phyloP scores from a whole-genome alignment of 2,797 vertebrate species.

The Sebastes kiyomatsui region DNA sequence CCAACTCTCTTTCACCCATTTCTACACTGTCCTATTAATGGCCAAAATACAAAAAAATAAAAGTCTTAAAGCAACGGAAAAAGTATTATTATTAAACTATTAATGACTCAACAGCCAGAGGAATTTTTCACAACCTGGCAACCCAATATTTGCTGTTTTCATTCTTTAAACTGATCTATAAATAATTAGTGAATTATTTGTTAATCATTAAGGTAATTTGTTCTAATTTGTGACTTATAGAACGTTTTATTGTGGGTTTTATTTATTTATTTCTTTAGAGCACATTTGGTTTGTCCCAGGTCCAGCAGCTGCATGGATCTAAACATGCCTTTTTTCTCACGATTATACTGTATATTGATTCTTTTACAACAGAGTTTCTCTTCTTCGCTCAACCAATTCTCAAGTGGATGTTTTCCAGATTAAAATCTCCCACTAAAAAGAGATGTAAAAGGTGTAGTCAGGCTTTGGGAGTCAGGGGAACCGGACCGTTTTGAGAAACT shows the following conservation, averaged over 20 bases:
- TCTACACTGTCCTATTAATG: too few species aligned
- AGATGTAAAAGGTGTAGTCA: neutral
- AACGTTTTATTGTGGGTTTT: neutral
- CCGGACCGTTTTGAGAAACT: neutral
- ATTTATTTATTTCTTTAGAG: neutral
- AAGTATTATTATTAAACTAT: neutral
- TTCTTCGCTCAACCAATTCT: neutral
- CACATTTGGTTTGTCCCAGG: neutral
- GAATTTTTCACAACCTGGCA: neutral
- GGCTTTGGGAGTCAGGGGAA: neutral
- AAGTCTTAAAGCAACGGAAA: too few species aligned
- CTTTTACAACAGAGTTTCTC: neutral
- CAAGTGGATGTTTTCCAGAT: conserved; percentile 1
- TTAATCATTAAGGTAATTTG: neutral
- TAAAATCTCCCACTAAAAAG: neutral
- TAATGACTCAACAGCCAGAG: neutral
- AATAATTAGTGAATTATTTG: neutral
- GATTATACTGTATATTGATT: neutral
- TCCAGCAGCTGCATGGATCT: neutral
- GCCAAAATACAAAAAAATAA: neutral
- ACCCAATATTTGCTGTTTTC: neutral
- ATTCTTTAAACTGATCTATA: neutral
- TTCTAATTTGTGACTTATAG: neutral
- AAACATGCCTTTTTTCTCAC: neutral
- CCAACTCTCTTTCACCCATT: too few species aligned